A percentile compares a stretch with the other conserved stretches of the same genome.
Conservation (phyloP, 2,888 invertebrate species). For the Caenorhabditis uteleia region DNA sequence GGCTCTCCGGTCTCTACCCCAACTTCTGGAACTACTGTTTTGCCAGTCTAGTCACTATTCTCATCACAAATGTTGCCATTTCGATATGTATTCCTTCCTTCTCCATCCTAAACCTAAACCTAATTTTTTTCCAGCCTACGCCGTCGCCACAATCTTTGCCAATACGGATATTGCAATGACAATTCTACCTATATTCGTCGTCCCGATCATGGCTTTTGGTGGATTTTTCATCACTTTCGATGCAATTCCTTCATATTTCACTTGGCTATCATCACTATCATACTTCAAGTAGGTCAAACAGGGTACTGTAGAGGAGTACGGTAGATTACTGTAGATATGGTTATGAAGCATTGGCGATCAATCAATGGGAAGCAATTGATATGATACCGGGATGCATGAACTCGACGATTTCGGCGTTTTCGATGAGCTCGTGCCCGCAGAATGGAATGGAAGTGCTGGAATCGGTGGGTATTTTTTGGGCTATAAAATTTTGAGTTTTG, state of each 20-base stretch:
- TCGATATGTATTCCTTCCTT: slow-evolving; percentile 61
- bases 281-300: slow-evolving; percentile 47
- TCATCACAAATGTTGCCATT: slow-evolving; percentile 57
- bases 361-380: slow-evolving; percentile 53
- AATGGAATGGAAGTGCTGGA: slow-evolving; percentile 52
- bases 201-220: slow-evolving; percentile 91
- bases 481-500: neutral
- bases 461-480: slow-evolving; percentile 24
- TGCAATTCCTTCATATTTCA: slow-evolving; percentile 54
- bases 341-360: slow-evolving; percentile 57
- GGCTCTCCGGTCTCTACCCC: slow-evolving; percentile 76
- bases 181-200: slow-evolving; percentile 87
- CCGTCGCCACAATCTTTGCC: slow-evolving; percentile 85
- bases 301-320: neutral
- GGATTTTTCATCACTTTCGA: slow-evolving; percentile 91
- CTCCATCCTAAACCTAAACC: too few species aligned
- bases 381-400: slow-evolving; percentile 40
- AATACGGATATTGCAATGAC: slow-evolving; percentile 87
- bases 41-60: slow-evolving; percentile 72
- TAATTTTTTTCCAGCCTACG: slow-evolving; percentile 78
- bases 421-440: slow-evolving; percentile 35
- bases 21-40: slow-evolving; percentile 74
- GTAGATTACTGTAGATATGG: slow-evolving; percentile 48
- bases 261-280: slow-evolving; percentile 50
- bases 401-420: slow-evolving; percentile 14